A percentile compares a stretch with the other conserved stretches of the same genome.
phyloP scores from a whole-genome alignment of 2,888 invertebrate genomes.

The Thera obeliscata region DNA sequence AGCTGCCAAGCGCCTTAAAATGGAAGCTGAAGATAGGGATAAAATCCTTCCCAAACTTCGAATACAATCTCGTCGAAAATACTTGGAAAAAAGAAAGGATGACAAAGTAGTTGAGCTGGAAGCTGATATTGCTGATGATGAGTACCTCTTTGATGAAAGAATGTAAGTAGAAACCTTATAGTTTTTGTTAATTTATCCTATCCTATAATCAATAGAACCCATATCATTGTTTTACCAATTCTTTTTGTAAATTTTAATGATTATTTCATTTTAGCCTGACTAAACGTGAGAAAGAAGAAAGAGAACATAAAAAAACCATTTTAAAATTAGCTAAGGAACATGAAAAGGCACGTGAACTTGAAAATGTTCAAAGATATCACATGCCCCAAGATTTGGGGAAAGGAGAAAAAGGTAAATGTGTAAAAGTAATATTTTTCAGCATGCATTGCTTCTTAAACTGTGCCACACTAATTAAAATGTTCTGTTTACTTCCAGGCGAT shows the following conservation, averaged over 20 bases:
- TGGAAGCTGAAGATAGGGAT: slow-evolving; percentile 93
- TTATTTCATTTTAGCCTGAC: slow-evolving; percentile 87
- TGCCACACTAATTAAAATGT: not conserved
- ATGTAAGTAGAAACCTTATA: slow-evolving; percentile 81
- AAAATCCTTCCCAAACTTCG: slow-evolving; percentile 95
- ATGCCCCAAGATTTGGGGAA: slow-evolving; percentile 96
- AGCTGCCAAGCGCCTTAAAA: slow-evolving; percentile 94
- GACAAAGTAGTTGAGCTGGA: slow-evolving; percentile 98
- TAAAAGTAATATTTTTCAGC: not conserved
- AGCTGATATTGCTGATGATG: slow-evolving; percentile 97
- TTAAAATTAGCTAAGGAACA: slow-evolving; percentile 97
- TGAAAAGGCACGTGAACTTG: slow-evolving; percentile 96
- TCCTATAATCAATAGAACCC: too few relatives aligned
- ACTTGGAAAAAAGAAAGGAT: slow-evolving; percentile 97
- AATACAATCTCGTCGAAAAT: slow-evolving; percentile 95
- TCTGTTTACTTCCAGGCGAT: slow-evolving; percentile 76
- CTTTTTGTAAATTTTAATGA: too few relatives aligned
- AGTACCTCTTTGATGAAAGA: slow-evolving; percentile 95
- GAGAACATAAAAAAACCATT: slow-evolving; percentile 95
- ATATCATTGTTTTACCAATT: too few relatives aligned
- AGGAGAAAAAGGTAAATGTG: slow-evolving; percentile 83
- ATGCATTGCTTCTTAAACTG: not conserved
- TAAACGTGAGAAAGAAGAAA: slow-evolving; percentile 91
- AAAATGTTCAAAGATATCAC: slow-evolving; percentile 96
- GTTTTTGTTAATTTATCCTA: too few relatives aligned